Conservation (phyloP, 2,797 vertebrate genomes). For the Muscicapa comitata region DNA sequence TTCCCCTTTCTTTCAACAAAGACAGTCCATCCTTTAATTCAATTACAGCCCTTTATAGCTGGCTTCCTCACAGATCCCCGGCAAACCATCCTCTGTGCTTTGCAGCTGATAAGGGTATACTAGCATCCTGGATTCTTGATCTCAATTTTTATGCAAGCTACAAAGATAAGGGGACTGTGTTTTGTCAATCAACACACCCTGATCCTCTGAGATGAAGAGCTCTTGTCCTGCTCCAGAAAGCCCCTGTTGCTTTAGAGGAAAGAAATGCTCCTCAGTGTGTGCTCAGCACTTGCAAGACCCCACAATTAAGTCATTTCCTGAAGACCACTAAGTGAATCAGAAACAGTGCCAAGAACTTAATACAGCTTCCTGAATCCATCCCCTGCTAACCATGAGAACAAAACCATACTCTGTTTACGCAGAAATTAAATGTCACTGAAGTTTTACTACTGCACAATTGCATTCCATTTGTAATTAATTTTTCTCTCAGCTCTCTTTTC, state of each 20-base stretch:
- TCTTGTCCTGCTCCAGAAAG: background rate
- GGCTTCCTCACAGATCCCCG: background rate
- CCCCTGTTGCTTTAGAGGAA: background rate
- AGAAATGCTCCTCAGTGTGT: background rate
- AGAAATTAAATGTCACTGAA: background rate
- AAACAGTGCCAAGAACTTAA: slow-evolving; percentile 29
- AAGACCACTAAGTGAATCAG: background rate
- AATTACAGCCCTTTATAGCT: background rate
- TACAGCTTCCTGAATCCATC: background rate
- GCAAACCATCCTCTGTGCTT: background rate
- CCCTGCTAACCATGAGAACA: slow-evolving; percentile 1
- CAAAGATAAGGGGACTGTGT: background rate
- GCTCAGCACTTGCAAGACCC: background rate
- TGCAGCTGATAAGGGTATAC: background rate
- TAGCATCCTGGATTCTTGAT: background rate
- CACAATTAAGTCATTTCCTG: slow-evolving; percentile 48
- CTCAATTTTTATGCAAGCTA: background rate
- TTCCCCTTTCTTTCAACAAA: background rate
- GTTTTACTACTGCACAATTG: background rate
- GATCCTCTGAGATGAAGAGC: background rate
- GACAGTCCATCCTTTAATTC: slow-evolving; percentile 5
- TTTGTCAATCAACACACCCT: background rate
- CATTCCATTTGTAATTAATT: background rate
- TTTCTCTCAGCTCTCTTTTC: background rate
- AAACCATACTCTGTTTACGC: slow-evolving; percentile 9